Conservation (phyloP, 2,113 vertebrate species). For the Murina feae region DNA sequence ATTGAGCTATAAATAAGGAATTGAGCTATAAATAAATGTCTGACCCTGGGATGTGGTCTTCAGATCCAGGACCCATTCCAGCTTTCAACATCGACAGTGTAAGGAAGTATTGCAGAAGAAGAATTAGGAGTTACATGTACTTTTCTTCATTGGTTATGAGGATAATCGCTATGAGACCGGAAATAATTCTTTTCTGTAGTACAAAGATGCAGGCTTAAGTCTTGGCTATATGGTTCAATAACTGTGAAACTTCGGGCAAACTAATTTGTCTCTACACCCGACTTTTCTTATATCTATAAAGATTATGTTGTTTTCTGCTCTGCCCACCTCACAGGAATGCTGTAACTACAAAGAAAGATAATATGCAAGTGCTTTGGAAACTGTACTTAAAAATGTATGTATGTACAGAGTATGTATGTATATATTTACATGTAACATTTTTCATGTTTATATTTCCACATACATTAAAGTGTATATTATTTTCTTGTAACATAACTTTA, state of each 20-base stretch:
- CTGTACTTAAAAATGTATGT: neutral
- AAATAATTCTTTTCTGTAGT: neutral
- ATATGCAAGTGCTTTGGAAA: neutral
- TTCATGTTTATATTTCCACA: neutral
- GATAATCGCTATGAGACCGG: neutral
- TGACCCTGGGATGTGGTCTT: neutral
- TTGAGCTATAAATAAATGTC: neutral
- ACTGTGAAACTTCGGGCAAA: neutral
- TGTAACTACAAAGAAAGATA: neutral
- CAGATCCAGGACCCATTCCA: neutral
- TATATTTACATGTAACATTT: neutral
- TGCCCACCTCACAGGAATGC: neutral
- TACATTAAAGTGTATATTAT: neutral
- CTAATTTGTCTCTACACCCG: neutral
- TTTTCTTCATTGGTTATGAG: neutral
- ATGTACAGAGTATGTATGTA: neutral
- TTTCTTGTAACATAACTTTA: slow-evolving; percentile 6
- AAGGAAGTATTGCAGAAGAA: neutral
- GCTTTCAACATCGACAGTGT: neutral
- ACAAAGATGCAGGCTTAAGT: neutral
- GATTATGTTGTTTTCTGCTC: neutral
- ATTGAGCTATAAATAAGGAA: neutral
- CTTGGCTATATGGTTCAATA: neutral
- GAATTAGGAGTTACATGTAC: neutral
- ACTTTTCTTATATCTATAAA: slow-evolving; percentile 7